Base-by-base conservation (phyloP, 2,888 invertebrate genomes). In the Psococerastis gibbosa region DNA sequence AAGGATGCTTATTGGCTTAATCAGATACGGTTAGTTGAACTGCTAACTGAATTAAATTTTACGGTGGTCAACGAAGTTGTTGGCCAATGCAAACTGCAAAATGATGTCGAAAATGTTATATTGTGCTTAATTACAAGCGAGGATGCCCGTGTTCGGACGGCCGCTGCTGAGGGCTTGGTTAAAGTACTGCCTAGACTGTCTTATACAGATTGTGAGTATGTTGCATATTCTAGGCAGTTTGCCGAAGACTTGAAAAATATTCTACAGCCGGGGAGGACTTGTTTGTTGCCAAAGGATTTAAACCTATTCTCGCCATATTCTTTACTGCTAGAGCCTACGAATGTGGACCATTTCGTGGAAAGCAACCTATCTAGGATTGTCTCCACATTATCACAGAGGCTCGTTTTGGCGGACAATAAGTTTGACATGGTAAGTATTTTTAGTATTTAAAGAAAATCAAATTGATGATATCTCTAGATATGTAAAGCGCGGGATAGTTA, bases 1-100 rank as follows among this genome's bases (percentile, higher is more conserved):
- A 64, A 66, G 33, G 84, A 84, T 59, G 73, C 77, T 0, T 89
- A 89, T 60, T 89, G 88, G 81, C 65, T 89, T 42, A 79, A 88
- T 38, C 80, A 80, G 65, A 79, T 85, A 3, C 74, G 76, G 57
- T 57, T 80, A 48, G 61, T 75, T 35, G 75, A 78, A 52, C 57
- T 79, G 15, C 55, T 80, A 32, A 63, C 70, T 22, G 63, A 65
- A 47, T 56, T 78, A 23, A 68, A 74, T 17, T 78, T 71, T 51
- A 65, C 68, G 34, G 65, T 68, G 1, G 61, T 78, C 34, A 60
- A 66, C 50, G 66, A 72, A 53, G 56, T 74, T 23, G 69, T 66
- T 42, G 61, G 60, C 4, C 60, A 56, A 42, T 58, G 56, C 35
- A 56, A 63, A 54, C 71, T 70, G 54, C 77, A 78, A 61, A 66